phyloP scores from a whole-genome alignment of 1,140 invertebrate genomes.

The Coptotermes formosanus region DNA sequence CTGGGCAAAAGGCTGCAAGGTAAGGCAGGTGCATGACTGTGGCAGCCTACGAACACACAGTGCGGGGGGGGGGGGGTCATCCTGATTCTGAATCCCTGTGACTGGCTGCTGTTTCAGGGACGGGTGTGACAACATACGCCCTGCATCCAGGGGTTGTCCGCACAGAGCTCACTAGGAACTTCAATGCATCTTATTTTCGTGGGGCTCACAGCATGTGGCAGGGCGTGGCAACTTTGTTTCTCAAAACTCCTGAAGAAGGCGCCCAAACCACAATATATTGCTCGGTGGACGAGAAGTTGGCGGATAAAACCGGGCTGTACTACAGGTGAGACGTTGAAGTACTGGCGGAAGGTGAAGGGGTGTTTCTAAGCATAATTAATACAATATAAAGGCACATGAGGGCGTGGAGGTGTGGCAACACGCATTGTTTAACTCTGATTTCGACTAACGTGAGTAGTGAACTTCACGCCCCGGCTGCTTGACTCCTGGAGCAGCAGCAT shows the following conservation, averaged over 20 bases:
- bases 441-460: no score
- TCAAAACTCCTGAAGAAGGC: slow-evolving; percentile 65
- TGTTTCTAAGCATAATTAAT: background rate
- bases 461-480: no score
- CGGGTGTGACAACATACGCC: slow-evolving; percentile 63
- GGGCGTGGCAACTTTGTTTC: slow-evolving; percentile 43
- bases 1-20: slow-evolving; percentile 58
- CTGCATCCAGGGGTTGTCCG: slow-evolving; percentile 71
- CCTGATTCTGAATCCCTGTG: no score
- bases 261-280: slow-evolving; percentile 80
- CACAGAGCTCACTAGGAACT: slow-evolving; percentile 62
- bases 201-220: slow-evolving; percentile 21
- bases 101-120: slow-evolving; percentile 36
- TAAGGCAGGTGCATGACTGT: slow-evolving; percentile 23
- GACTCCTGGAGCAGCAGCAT: no score
- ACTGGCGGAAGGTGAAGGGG: no score
- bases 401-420: no score
- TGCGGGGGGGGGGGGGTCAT: no score
- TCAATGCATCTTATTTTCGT: slow-evolving; percentile 40
- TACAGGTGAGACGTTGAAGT: slow-evolving; percentile 49
- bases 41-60: no score
- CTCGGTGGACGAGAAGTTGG: slow-evolving; percentile 66
- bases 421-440: no score
- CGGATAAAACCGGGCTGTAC: slow-evolving; percentile 62
- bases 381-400: no score